Conservation (phyloP, 2,113 vertebrate species). For the Daphoenositta chrysoptera region DNA sequence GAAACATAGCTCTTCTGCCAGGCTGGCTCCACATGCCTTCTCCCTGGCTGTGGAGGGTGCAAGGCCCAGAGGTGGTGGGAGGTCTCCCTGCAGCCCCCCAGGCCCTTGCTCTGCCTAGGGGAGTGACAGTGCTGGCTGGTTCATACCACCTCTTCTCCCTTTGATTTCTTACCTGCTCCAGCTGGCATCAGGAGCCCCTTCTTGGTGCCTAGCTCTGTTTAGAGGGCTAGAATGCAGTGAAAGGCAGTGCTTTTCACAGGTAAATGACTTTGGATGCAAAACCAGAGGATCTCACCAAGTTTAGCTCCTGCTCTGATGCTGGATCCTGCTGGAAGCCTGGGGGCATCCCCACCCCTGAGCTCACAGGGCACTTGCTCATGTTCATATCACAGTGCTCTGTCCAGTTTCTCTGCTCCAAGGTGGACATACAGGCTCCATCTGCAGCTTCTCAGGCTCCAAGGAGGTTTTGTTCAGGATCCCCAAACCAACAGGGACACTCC, state of each 20-base stretch:
- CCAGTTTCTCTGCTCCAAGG: not conserved
- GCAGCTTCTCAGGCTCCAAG: not conserved
- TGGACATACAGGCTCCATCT: not conserved
- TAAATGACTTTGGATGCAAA: not conserved
- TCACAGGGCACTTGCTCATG: not conserved
- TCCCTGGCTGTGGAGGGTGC: not conserved
- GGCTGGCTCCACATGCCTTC: not conserved
- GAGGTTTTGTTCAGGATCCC: not conserved
- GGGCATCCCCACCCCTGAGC: not conserved
- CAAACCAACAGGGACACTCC: not conserved
- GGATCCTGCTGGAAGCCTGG: not conserved
- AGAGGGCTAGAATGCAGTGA: not conserved
- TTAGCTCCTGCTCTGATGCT: not conserved
- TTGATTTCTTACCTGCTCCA: not conserved
- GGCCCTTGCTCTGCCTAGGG: not conserved
- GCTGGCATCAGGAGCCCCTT: not conserved
- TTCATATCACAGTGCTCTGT: not conserved
- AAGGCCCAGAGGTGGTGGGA: not conserved
- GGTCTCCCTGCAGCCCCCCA: not conserved
- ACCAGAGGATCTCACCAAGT: not conserved
- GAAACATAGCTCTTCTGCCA: not conserved
- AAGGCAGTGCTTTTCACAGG: not conserved
- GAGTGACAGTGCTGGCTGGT: not conserved
- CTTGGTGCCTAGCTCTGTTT: not conserved
- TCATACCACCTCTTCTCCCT: not conserved